These are phyloP conservation scores for Tiaroga cobitis DNA, from an alignment of 2,797 vertebrate species.

Conservation along the genomic window DNA sequence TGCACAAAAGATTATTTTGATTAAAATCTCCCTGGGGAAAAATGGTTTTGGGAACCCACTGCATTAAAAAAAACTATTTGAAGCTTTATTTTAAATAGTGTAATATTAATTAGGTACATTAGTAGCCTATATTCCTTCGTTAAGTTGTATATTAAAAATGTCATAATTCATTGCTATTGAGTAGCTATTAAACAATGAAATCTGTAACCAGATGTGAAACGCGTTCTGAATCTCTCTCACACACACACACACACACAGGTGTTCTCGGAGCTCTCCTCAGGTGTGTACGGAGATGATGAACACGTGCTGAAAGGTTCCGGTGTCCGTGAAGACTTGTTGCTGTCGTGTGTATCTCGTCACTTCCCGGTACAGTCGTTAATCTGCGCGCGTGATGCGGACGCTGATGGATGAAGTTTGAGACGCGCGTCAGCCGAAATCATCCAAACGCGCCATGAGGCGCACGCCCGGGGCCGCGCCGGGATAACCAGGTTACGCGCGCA, in stretches of 20 bases:
- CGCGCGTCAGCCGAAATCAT: constrained; percentile 71
- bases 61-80: no score
- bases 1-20: not conserved
- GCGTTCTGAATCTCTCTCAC: no score
- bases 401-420: constrained; percentile 74
- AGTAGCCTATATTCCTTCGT: not conserved
- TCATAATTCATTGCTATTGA: not conserved
- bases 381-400: constrained; percentile 70
- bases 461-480: constrained; percentile 51
- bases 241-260: not conserved
- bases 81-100: no score
- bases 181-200: not conserved
- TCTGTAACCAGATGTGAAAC: no score
- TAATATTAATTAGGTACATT: not conserved
- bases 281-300: constrained; percentile 1
- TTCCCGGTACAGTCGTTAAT: constrained; percentile 55
- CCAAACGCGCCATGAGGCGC: constrained; percentile 73
- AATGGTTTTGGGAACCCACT: not conserved
- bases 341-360: constrained; percentile 25
- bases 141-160: not conserved
- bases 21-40: not conserved
- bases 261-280: not conserved
- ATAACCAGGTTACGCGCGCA: not conserved
- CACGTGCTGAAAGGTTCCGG: constrained; percentile 52
- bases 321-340: constrained; percentile 30